Evolutionary conservation across 2,888 invertebrate genomes (phyloP).

Genomic region (Cylindroiulus punctatus): DNA sequence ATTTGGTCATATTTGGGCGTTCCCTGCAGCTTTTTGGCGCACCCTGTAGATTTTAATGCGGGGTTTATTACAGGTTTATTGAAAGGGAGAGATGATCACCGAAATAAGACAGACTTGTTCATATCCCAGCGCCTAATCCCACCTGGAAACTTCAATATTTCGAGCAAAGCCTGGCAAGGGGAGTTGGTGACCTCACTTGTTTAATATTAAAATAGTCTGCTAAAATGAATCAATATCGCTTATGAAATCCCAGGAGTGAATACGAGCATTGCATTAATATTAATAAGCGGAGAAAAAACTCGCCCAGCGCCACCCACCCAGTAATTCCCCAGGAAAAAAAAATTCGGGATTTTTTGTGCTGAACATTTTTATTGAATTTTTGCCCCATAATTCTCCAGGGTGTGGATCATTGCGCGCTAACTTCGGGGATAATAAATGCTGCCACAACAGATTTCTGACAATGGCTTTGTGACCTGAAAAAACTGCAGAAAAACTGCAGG

Average conservation of each 20-base stretch:
- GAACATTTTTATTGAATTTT: constrained; percentile 12
- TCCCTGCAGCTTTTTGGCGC: neutral
- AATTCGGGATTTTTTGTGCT: neutral
- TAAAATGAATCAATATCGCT: constrained; percentile 37
- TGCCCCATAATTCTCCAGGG: constrained; percentile 26
- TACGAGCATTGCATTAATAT: constrained; percentile 37
- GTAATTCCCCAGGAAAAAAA: neutral
- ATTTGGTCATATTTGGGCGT: too few relatives aligned
- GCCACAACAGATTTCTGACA: constrained; percentile 42
- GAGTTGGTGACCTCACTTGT: constrained; percentile 22
- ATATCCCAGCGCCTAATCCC: constrained; percentile 5
- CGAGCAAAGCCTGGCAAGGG: neutral
- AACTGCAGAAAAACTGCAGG: neutral
- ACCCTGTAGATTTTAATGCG: neutral
- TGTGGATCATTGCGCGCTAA: constrained; percentile 21
- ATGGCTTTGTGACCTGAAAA: neutral
- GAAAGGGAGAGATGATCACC: neutral
- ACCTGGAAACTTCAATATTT: neutral
- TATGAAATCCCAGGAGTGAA: constrained; percentile 29
- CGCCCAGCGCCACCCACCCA: neutral
- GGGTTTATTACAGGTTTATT: neutral
- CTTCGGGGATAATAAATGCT: constrained; percentile 29
- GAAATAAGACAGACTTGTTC: neutral
- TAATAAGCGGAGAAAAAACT: constrained; percentile 14
- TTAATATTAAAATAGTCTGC: constrained; percentile 24